A percentile compares a stretch with the other conserved stretches of the same genome.
Evolutionary conservation across 2,797 vertebrate species (phyloP).

Genomic region (Chaunax sp.): DNA sequence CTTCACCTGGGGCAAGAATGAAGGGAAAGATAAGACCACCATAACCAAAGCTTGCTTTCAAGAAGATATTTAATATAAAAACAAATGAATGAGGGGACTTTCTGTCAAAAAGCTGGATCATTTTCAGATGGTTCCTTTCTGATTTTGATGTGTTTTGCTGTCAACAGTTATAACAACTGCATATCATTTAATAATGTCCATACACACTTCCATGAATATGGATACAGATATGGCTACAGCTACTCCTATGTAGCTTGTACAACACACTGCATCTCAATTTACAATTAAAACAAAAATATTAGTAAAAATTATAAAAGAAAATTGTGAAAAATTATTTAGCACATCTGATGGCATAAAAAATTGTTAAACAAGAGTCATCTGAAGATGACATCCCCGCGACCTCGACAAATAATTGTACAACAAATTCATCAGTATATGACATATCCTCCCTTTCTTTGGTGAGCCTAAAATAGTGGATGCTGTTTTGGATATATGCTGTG

Average conservation of each 20-base stretch:
- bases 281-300: no score
- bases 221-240: neutral
- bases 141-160: neutral
- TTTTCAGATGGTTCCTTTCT: neutral
- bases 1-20: constrained; percentile 77
- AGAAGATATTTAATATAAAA: neutral
- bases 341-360: neutral
- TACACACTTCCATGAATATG: neutral
- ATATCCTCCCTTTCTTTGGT: no score
- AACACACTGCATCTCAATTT: no score
- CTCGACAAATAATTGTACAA: no score
- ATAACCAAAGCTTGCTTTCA: neutral
- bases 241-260: no score
- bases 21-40: constrained; percentile 29
- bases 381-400: no score
- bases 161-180: neutral
- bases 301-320: no score
- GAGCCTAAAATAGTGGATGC: no score
- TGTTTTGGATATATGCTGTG: no score
- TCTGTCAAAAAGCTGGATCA: neutral
- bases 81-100: neutral
- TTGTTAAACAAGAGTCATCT: no score
- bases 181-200: no score
- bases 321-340: neutral
- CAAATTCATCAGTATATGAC: no score